These are phyloP conservation scores for Acrocephalus kingi DNA, from an alignment of 2,113 vertebrate genomes.

Conservation along the genomic window DNA sequence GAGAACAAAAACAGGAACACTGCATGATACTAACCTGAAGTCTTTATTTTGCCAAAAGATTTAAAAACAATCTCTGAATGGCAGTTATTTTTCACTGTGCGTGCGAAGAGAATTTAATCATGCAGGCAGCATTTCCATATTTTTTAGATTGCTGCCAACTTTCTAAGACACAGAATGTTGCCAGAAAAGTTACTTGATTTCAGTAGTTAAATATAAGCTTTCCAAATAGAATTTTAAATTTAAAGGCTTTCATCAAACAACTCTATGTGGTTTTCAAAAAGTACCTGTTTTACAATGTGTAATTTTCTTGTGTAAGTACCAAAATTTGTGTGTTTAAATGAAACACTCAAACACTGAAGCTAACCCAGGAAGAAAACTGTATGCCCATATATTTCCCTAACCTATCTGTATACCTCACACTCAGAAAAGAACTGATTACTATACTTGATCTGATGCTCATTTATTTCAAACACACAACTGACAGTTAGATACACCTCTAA, in stretches of 20 bases:
- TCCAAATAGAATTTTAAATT: neutral
- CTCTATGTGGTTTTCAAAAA: neutral
- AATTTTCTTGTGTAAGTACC: neutral
- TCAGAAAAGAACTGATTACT: neutral
- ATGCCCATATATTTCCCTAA: neutral
- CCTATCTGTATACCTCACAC: neutral
- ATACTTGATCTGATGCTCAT: neutral
- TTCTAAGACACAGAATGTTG: neutral
- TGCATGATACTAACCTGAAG: conserved; percentile 34
- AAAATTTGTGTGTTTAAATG: neutral
- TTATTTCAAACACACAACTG: neutral
- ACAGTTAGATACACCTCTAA: neutral
- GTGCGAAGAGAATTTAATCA: conserved; percentile 34
- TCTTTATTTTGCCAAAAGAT: conserved; percentile 43
- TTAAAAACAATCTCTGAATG: conserved; percentile 41
- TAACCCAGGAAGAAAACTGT: neutral
- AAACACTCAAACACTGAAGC: neutral
- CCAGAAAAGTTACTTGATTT: neutral
- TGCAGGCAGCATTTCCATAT: conserved; percentile 1
- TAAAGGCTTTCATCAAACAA: neutral
- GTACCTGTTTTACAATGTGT: neutral
- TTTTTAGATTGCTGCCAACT: conserved; percentile 20
- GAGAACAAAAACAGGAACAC: conserved; percentile 67
- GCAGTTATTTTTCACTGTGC: conserved; percentile 32
- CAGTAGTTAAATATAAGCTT: conserved; percentile 9